Base-by-base conservation (phyloP, 2,113 vertebrate genomes). In the Oryzias melastigma region DNA sequence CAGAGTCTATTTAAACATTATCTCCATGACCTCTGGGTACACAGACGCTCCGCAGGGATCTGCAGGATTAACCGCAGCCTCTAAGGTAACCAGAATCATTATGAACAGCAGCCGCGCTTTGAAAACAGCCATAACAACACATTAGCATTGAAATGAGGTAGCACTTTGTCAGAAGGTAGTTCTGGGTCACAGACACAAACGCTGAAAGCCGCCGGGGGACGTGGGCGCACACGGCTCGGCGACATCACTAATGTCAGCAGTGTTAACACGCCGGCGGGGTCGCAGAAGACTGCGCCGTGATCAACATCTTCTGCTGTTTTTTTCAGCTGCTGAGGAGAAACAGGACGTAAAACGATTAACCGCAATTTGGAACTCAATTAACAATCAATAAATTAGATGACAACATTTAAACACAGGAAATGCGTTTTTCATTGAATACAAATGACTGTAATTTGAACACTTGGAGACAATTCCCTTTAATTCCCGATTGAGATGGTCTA, bases 81-180 rank as follows among this genome's bases (percentile, higher is more conserved):
- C 80, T 68, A 55, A 83, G 85, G 77, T 81, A 77, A 85, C 48
- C 73, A 58, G 78, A 82, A 80, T 87, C 78, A 84, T 84, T 83
- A 86, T 84, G 84, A 87, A 86, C 66, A 81, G 83, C 75, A 53
- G 75, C 62, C 4, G 61, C 3, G 49, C 77, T 80, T 77, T 64
- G 62, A 73, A 86, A 86, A 84, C 42, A 71, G 57, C 76, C 73
- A 61, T 61, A 75, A 82, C 53, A 45, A 53, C 59, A 60, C 76
- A 87, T 89, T 88, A 89, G 85, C 80, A 87, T 90, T 85, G 86
- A 88, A 88, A 83, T 84, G 77, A 87, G 80, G 73, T 20, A 42
- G 56, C 64, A 48, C 44, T 71, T 59, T 82, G 87, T 82, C 74
- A 64, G 67, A 1, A 29, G 64, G 71, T 35, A 68, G 68, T 68